Evolutionary conservation across 2,797 vertebrate species (phyloP).

Genomic region (Propithecus deckenii): DNA sequence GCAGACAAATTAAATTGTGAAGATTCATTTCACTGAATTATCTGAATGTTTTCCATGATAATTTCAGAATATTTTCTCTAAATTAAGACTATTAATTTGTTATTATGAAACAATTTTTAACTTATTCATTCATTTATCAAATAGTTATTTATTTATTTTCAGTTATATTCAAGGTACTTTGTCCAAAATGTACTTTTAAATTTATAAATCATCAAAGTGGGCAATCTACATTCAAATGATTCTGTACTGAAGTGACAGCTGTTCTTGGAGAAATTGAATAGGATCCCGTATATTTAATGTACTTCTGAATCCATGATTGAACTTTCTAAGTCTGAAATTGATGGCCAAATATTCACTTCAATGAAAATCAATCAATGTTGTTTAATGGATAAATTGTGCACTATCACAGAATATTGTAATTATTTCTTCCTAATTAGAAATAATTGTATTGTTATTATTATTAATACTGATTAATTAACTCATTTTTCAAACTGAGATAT

Average conservation of each 20-base stretch:
- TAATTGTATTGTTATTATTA: not conserved
- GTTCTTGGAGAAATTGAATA: not conserved
- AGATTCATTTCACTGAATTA: not conserved
- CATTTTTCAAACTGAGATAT: not conserved
- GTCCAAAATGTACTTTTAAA: not conserved
- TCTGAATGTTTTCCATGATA: not conserved
- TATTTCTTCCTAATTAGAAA: not conserved
- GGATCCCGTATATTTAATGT: not conserved
- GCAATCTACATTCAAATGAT: not conserved
- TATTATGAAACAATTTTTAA: conserved; percentile 28
- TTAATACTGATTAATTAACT: not conserved
- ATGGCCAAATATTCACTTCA: not conserved
- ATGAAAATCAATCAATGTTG: not conserved
- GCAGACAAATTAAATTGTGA: not conserved
- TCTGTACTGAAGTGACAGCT: not conserved
- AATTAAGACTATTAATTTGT: not conserved
- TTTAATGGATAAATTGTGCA: not conserved
- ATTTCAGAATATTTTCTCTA: not conserved
- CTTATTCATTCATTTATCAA: not conserved
- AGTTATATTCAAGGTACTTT: not conserved
- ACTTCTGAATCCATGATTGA: not conserved
- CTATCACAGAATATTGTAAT: not conserved
- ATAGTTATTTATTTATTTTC: not conserved
- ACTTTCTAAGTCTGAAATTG: not conserved
- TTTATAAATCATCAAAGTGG: not conserved